These are phyloP conservation scores for Lathronympha strigana DNA, from an alignment of 2,888 invertebrate species.

Conservation along the genomic window DNA sequence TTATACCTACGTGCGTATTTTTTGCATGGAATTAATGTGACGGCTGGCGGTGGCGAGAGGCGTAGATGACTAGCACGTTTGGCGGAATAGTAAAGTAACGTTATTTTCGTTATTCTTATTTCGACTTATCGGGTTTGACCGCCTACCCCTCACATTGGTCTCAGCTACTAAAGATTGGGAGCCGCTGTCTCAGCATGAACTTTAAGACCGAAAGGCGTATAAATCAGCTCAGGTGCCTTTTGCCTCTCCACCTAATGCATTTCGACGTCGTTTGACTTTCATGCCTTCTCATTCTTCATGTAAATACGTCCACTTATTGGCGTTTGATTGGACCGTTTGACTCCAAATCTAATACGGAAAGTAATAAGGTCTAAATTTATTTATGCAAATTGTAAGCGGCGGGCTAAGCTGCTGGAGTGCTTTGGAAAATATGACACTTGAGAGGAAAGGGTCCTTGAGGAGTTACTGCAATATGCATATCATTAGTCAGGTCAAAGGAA, in stretches of 20 bases:
- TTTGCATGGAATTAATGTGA: no score
- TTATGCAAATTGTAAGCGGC: conserved; percentile 2
- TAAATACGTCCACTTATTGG: conserved; percentile 25
- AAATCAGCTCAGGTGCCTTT: conserved; percentile 31
- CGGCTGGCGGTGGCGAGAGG: no score
- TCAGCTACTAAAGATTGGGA: no score
- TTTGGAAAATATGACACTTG: background rate
- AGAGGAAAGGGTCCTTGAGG: background rate
- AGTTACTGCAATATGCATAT: conserved; percentile 3
- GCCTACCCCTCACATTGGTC: no score
- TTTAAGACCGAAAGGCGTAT: conserved; percentile 22
- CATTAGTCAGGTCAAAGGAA: background rate
- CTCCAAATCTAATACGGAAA: conserved; percentile 2
- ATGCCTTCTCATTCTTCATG: conserved; percentile 25
- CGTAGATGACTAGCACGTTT: no score
- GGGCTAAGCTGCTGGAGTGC: background rate
- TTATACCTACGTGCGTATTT: no score
- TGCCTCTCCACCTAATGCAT: conserved; percentile 21
- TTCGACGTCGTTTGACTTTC: conserved; percentile 23
- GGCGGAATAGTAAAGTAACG: no score
- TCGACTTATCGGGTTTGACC: no score
- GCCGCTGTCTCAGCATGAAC: background rate
- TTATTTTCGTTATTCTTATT: no score
- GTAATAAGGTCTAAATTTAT: background rate
- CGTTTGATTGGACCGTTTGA: conserved; percentile 11